Percentiles rank a stretch among this genome's conserved stretches.
These are phyloP conservation scores for Caradrina clavipalpis DNA, from an alignment of 2,888 invertebrate genomes.

Conservation along the genomic window DNA sequence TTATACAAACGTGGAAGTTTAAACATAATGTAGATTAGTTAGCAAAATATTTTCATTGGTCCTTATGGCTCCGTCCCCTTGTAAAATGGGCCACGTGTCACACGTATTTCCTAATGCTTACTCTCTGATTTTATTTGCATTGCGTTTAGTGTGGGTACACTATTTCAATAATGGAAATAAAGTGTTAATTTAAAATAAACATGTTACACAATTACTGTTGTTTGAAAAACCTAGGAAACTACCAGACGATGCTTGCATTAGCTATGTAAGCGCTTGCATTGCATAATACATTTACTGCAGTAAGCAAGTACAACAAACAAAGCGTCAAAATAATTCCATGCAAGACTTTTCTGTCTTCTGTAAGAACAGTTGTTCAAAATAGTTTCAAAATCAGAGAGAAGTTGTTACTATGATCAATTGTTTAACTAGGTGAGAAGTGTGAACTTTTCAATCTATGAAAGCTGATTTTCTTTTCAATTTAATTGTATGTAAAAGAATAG, in stretches of 20 bases:
- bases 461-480: not conserved
- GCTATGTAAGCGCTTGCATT: constrained; percentile 48
- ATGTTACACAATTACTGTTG: constrained; percentile 40
- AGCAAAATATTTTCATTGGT: constrained; percentile 8
- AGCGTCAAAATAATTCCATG: not conserved
- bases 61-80: not conserved
- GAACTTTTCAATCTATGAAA: not conserved
- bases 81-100: not conserved
- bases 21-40: not conserved
- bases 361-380: no score
- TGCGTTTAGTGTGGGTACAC: no score
- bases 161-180: no score
- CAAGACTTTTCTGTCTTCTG: not conserved
- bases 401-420: not conserved
- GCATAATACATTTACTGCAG: constrained; percentile 34
- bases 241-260: constrained; percentile 8
- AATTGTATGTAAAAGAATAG: not conserved
- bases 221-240: constrained; percentile 47
- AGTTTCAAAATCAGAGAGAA: no score
- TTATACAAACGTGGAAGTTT: not conserved
- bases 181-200: constrained; percentile 25
- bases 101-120: constrained; percentile 3
- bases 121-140: constrained; percentile 21
- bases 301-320: not conserved
- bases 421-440: no score